These are phyloP conservation scores for Rhadina sibilatrix DNA, from an alignment of 2,113 vertebrate species.

Conservation along the genomic window DNA sequence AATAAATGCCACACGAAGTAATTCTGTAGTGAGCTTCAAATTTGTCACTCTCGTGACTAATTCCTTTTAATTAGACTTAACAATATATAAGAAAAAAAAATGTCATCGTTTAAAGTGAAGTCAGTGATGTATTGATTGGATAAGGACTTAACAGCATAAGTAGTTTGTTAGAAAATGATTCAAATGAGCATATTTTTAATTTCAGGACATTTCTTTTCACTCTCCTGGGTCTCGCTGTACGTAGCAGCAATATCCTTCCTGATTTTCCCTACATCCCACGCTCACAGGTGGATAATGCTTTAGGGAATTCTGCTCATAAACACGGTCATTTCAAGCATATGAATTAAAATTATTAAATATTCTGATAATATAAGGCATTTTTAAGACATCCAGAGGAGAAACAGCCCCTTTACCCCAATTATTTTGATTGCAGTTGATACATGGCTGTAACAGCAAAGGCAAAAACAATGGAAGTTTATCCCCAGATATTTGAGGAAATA, in stretches of 20 bases:
- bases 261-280: not conserved
- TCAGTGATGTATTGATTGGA: slow-evolving; percentile 19
- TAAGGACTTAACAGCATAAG: not conserved
- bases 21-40: slow-evolving; percentile 1
- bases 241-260: not conserved
- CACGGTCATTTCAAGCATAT: not conserved
- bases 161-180: not conserved
- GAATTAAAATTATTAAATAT: not conserved
- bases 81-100: not conserved
- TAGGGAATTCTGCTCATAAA: not conserved
- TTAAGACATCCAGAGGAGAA: not conserved
- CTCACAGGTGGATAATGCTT: not conserved
- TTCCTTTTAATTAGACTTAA: slow-evolving; percentile 55
- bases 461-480: not conserved
- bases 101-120: not conserved
- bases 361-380: not conserved
- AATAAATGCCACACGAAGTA: slow-evolving; percentile 15
- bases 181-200: not conserved
- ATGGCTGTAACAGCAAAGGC: not conserved
- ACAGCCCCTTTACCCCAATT: not conserved
- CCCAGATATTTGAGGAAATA: not conserved
- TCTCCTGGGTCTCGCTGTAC: not conserved
- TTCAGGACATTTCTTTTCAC: not conserved
- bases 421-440: not conserved
- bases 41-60: slow-evolving; percentile 31